phyloP scores from a whole-genome alignment of 2,888 invertebrate genomes.

The Dendrolimus houi region DNA sequence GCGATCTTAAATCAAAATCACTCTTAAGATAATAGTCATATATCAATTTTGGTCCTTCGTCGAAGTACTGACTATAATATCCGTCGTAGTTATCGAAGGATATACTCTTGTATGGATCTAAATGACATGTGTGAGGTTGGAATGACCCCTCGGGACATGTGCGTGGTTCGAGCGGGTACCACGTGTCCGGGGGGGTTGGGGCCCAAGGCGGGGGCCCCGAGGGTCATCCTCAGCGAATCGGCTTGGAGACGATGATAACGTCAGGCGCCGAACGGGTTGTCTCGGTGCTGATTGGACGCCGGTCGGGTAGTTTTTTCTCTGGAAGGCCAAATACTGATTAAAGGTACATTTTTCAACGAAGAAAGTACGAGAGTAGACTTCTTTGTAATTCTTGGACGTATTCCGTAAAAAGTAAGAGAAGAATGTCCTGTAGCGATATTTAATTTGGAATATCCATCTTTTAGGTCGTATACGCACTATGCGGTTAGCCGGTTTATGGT shows the following conservation, averaged over 20 bases:
- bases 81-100: constrained; percentile 51
- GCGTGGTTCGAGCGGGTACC: constrained; percentile 43
- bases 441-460: too few species aligned
- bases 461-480: too few species aligned
- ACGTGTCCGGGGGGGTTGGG: constrained; percentile 54
- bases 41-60: constrained; percentile 49
- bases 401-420: too few species aligned
- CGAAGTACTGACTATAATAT: constrained; percentile 58
- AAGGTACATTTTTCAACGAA: too few species aligned
- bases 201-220: constrained; percentile 69
- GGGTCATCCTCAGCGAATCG: constrained; percentile 73
- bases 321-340: constrained; percentile 14
- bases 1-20: constrained; percentile 48
- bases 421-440: too few species aligned
- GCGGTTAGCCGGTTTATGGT: too few species aligned
- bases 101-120: constrained; percentile 44
- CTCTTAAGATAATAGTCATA: constrained; percentile 66
- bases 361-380: too few species aligned
- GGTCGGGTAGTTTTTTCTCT: constrained; percentile 62
- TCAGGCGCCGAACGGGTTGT: constrained; percentile 93
- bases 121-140: constrained; percentile 34
- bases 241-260: constrained; percentile 83
- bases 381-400: too few species aligned
- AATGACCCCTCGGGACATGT: constrained; percentile 53
- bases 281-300: constrained; percentile 86